Evolutionary conservation across 2,113 vertebrate species (phyloP).

Genomic region (Pardalotus punctatus): DNA sequence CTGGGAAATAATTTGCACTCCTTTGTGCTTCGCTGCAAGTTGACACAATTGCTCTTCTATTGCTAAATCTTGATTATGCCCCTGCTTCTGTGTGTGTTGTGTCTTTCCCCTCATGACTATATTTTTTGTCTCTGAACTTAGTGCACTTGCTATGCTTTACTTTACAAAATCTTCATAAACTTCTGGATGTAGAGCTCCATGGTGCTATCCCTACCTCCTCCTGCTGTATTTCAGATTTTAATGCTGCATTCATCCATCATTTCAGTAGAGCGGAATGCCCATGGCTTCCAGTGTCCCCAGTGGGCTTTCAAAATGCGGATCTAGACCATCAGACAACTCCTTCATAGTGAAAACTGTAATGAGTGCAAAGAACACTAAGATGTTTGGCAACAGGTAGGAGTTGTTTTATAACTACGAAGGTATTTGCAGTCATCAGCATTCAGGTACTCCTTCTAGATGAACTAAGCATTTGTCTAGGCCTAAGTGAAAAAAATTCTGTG

Average conservation of each 20-base stretch:
- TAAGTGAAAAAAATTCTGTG: background rate
- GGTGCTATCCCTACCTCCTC: background rate
- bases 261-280: background rate
- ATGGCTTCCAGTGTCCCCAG: background rate
- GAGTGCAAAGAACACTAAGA: background rate
- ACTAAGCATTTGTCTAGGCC: background rate
- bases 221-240: background rate
- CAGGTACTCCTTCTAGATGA: background rate
- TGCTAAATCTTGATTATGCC: background rate
- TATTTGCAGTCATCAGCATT: background rate
- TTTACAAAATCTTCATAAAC: background rate
- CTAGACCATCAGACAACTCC: background rate
- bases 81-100: background rate
- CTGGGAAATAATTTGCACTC: conserved; percentile 47
- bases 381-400: background rate
- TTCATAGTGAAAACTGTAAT: background rate
- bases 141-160: background rate
- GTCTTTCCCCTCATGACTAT: background rate
- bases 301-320: background rate
- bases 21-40: conserved; percentile 35
- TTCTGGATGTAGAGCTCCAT: background rate
- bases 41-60: conserved; percentile 66
- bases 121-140: conserved; percentile 5
- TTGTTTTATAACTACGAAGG: background rate
- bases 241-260: background rate